Base-by-base conservation (phyloP, 2,113 vertebrate species). In the Pluvianellus socialis region DNA sequence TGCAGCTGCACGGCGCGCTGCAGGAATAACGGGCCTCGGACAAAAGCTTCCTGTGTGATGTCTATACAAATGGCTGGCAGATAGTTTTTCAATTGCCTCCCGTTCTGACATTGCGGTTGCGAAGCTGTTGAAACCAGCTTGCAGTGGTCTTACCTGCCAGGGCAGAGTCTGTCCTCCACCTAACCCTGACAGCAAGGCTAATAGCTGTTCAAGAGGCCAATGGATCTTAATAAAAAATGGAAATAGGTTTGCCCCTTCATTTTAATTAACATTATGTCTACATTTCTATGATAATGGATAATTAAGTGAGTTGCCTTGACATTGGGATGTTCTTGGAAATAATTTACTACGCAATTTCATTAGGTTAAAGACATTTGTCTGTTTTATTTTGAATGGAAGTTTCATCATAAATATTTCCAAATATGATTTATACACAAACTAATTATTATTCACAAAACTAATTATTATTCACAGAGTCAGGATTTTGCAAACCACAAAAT, bases 201-300 rank as follows among this genome's bases (percentile, higher is more conserved):
- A 98, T 95, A 93, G 97, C 96, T 91, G 92, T 97, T 91, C 96
- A 82, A 68, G 91, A 97, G 96, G 95, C 96, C 97, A 32, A 97
- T 97, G 98, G 96, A 98, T 98, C 98, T 98, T 97, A 52, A 98
- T 98, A 98, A 98, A 98, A 98, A 97, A 98, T 98, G 98, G 98
- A 98, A 98, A 98, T 98, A 96, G 97, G 88, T 98, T 98, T 98
- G 92, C 97, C 98, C 98, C 98, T 98, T 98, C 98, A 97, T 98
- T 98, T 98, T 98, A 98, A 98, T 98, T 98, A 98, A 98, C 97
- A 97, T 98, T 98, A 98, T 98, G 98, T 96, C 98, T 97, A 97
- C 97, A 97, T 98, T 98, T 98, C 92, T 96, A 93, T 97, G 98
- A 96, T 98, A 98, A 98, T 98, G 98, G 98, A 98, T 98, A 98